Evolutionary conservation across 1,140 invertebrate species (phyloP).

Genomic region (Drosophila repleta): DNA sequence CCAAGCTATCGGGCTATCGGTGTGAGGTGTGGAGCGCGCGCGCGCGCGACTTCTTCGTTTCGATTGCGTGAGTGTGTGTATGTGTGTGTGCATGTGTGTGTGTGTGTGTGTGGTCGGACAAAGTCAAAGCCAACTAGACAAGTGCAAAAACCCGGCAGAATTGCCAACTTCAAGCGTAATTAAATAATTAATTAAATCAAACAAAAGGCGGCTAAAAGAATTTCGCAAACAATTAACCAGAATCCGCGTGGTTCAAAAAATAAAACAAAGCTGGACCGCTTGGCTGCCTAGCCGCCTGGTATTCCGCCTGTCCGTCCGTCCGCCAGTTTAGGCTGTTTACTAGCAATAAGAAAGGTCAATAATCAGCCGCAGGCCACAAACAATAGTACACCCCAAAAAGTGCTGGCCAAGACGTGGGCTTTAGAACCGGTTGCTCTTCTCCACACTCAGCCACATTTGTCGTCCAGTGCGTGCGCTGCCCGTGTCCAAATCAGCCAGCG

Average conservation of each 20-base stretch:
- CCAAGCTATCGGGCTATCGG: constrained; percentile 9
- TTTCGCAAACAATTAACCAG: constrained; percentile 73
- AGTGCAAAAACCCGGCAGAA: constrained; percentile 57
- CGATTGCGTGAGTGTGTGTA: not conserved
- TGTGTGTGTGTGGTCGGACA: constrained; percentile 5
- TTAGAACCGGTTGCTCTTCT: constrained; percentile 41
- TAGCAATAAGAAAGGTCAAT: constrained; percentile 48
- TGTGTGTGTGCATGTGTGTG: not conserved
- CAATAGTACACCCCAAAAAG: constrained; percentile 37
- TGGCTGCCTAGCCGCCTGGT: not conserved
- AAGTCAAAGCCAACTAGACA: constrained; percentile 39
- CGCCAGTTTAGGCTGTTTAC: constrained; percentile 33
- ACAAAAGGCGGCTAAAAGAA: constrained; percentile 62
- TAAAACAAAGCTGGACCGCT: not conserved
- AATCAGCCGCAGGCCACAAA: constrained; percentile 33
- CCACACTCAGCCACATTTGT: constrained; percentile 62
- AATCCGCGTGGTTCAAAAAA: not conserved
- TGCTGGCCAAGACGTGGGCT: constrained; percentile 26
- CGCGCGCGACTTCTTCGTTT: constrained; percentile 40
- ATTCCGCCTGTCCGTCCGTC: not conserved
- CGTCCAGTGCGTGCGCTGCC: constrained; percentile 46
- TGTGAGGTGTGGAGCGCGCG: constrained; percentile 49
- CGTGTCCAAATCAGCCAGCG: constrained; percentile 33
- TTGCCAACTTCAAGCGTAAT: constrained; percentile 76
- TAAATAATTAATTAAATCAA: constrained; percentile 81